phyloP scores from a whole-genome alignment of 2,797 vertebrate species.

The Avahi laniger region DNA sequence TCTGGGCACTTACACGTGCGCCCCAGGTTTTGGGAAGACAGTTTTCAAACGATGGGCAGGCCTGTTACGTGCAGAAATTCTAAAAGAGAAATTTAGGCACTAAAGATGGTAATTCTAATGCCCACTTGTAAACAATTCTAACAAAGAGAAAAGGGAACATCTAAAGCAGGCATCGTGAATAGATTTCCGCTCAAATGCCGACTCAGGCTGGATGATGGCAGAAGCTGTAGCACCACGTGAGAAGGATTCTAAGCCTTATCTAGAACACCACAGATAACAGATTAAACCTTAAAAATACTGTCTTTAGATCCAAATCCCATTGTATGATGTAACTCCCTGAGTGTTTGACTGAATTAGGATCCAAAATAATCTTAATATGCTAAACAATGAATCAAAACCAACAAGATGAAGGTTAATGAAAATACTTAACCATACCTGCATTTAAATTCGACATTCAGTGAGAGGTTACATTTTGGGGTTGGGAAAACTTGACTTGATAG shows the following conservation, averaged over 20 bases:
- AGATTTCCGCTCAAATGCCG: neutral
- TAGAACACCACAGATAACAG: neutral
- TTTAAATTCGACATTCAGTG: slow-evolving; percentile 14
- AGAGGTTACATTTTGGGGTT: neutral
- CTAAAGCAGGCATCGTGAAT: neutral
- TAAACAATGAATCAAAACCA: slow-evolving; percentile 30
- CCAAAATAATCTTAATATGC: neutral
- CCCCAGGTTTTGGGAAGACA: neutral
- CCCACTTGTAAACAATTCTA: slow-evolving; percentile 32
- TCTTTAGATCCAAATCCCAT: neutral
- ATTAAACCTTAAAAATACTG: neutral
- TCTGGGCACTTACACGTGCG: neutral
- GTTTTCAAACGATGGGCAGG: neutral
- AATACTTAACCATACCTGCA: neutral
- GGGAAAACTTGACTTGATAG: neutral
- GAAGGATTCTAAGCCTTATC: slow-evolving; percentile 1
- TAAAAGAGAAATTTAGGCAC: neutral
- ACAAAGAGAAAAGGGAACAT: neutral
- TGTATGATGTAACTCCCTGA: neutral
- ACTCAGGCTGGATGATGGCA: neutral
- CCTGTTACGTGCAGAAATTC: neutral
- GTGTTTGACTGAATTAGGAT: neutral
- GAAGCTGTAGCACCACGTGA: neutral
- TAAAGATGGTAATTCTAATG: slow-evolving; percentile 35
- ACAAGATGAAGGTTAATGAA: neutral